These are phyloP conservation scores for Chrysina gloriosa DNA, from an alignment of 2,888 invertebrate genomes.

Conservation along the genomic window DNA sequence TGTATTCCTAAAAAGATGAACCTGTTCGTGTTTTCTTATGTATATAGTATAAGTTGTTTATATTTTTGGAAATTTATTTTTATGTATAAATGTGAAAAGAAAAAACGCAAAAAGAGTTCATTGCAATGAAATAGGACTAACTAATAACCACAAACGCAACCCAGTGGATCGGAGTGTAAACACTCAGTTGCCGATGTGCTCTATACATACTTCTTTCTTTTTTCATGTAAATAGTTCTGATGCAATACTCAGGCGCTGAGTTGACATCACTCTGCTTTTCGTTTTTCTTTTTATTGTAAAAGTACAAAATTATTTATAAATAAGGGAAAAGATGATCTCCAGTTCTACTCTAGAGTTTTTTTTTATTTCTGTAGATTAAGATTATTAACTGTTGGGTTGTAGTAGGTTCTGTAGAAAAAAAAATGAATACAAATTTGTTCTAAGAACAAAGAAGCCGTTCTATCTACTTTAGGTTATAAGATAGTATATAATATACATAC, in stretches of 20 bases:
- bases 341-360: constrained; percentile 59
- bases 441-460: constrained; percentile 43
- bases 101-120: constrained; percentile 28
- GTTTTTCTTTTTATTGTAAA: constrained; percentile 50
- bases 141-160: constrained; percentile 36
- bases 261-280: constrained; percentile 31
- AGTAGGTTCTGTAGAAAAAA: constrained; percentile 45
- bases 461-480: constrained; percentile 45
- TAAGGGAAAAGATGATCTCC: constrained; percentile 62
- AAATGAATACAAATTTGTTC: constrained; percentile 40
- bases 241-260: constrained; percentile 40
- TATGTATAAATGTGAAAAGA: constrained; percentile 41
- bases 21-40: constrained; percentile 47
- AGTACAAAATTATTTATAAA: constrained; percentile 64
- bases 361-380: constrained; percentile 55
- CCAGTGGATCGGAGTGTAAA: constrained; percentile 39
- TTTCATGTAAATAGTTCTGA: constrained; percentile 41
- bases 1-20: constrained; percentile 6
- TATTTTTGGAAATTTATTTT: constrained; percentile 59
- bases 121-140: constrained; percentile 28
- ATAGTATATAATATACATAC: constrained; percentile 34
- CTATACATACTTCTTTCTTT: constrained; percentile 28
- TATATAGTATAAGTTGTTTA: constrained; percentile 56
- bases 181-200: constrained; percentile 34
- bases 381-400: constrained; percentile 47